Evolutionary conservation across 1,140 invertebrate species (phyloP), one percentile per base, ranked within the genome.

Genomic region (Drosophila lacertosa): DNA sequence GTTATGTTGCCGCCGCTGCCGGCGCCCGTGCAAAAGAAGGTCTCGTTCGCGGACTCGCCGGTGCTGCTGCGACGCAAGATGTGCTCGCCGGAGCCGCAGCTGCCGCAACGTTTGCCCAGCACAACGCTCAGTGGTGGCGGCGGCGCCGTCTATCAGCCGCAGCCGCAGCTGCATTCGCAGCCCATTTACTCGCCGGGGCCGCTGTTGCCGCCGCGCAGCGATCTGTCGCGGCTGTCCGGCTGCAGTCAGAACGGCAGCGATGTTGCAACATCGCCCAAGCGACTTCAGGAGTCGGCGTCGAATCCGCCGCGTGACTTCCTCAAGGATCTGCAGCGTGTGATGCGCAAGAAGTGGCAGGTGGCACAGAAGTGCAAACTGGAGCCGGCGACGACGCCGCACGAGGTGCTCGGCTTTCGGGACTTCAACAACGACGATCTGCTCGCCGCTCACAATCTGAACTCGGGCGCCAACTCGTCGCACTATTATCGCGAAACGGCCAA

Each of bases 271-370:
- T 95, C 94, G n/a, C 96, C 96, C 0, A 96, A 95, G 73, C 96
- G 96, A 66, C 92, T 96, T 13, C 93, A 94, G 0, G 94, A 95
- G 20, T 95, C 95, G 0, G 93, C 93, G 26, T 94, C 94, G 58
- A 95, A 96, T 77, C 96, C 96, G 1, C 96, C 96, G 0, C 94
- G 94, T 3, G 95, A 96, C 42, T 98, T 98, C 77, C 92, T 98
- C 6, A 95, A 95, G 84, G 97, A 98, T 91, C 92, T 98, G 5
- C 97, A 98, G 75, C 92, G 97, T 44, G 97, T 98, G 0, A 98
- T 98, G 96, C 94, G 96, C 47, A 97, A 98, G 74, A 98, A 98
- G 82, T 98, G 97, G 97, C 96, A 97, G 89, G 96, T 97, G 1
- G 96, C 97, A 0, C 96, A 98, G 73, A 98, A 98, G 80, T 97